phyloP scores from a whole-genome alignment of 2,797 vertebrate genomes.

The Ceryle rudis region DNA sequence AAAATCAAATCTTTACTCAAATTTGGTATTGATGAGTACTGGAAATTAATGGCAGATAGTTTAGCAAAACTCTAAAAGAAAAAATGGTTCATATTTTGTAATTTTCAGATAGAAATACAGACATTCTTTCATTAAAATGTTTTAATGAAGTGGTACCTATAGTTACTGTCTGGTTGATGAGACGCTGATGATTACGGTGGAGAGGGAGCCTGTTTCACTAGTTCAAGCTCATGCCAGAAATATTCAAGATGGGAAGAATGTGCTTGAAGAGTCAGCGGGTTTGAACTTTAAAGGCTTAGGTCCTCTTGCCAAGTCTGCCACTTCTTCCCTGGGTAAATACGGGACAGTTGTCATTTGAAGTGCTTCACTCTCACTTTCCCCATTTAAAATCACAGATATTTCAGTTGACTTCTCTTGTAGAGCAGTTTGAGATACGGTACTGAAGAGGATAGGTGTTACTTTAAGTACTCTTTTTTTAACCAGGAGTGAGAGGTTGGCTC shows the following conservation, averaged over 20 bases:
- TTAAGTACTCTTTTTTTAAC: slow-evolving; percentile 13
- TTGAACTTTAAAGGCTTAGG: slow-evolving; percentile 7
- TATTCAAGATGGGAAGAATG: neutral
- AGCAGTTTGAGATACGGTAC: neutral
- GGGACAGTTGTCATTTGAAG: neutral
- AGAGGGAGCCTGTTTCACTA: neutral
- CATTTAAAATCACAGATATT: neutral
- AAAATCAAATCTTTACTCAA: neutral
- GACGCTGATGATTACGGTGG: neutral
- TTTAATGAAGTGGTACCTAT: neutral
- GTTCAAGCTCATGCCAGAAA: neutral
- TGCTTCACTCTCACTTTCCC: neutral
- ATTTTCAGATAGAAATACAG: neutral
- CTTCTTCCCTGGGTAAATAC: neutral
- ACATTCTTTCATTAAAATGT: neutral
- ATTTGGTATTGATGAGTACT: neutral
- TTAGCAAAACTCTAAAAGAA: neutral
- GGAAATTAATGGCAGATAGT: neutral
- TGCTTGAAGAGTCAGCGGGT: slow-evolving; percentile 12
- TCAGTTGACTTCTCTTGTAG: neutral
- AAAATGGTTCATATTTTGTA: neutral
- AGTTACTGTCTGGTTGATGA: neutral
- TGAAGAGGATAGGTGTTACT: neutral
- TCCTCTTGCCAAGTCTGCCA: slow-evolving; percentile 51
- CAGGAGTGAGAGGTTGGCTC: neutral